phyloP scores from a whole-genome alignment of 1,140 invertebrate genomes.

The Diplogasteroides magnus region DNA sequence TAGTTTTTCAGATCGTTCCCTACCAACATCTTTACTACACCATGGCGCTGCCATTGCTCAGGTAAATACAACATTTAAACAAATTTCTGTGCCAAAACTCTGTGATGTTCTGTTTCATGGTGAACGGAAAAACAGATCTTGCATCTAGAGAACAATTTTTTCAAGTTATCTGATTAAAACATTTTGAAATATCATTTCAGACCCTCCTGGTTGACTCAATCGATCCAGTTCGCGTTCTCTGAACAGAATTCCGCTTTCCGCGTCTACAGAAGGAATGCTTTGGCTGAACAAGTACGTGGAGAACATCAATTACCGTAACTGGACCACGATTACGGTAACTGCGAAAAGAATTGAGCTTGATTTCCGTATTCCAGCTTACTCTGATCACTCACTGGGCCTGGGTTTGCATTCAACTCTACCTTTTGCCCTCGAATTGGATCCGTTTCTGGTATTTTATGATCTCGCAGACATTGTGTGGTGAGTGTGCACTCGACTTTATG shows the following conservation, averaged over 20 bases:
- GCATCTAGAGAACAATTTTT: too few relatives aligned
- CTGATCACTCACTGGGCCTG: constrained; percentile 46
- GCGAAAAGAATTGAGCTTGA: too few relatives aligned
- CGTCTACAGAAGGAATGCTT: constrained; percentile 41
- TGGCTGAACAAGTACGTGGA: constrained; percentile 37
- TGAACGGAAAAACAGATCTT: too few relatives aligned
- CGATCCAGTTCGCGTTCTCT: constrained; percentile 40
- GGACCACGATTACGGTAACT: too few relatives aligned
- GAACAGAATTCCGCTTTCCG: constrained; percentile 34
- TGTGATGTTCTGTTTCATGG: too few relatives aligned
- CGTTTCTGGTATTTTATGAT: constrained; percentile 48
- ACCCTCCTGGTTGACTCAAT: constrained; percentile 48
- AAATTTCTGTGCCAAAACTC: too few relatives aligned
- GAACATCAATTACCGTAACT: constrained; percentile 8
- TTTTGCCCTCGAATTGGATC: constrained; percentile 35
- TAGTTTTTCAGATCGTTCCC: constrained; percentile 40
- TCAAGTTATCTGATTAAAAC: too few relatives aligned
- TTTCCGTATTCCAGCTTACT: constrained; percentile 34
- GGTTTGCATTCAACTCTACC: constrained; percentile 49
- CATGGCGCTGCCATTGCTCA: constrained; percentile 44
- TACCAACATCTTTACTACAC: constrained; percentile 55
- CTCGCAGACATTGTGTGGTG: constrained; percentile 28
- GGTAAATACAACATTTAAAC: too few relatives aligned
- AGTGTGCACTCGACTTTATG: not conserved
- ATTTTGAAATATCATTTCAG: too few relatives aligned